These are phyloP conservation scores for Pelmatolapia mariae DNA, from an alignment of 2,113 vertebrate species.

Conservation along the genomic window DNA sequence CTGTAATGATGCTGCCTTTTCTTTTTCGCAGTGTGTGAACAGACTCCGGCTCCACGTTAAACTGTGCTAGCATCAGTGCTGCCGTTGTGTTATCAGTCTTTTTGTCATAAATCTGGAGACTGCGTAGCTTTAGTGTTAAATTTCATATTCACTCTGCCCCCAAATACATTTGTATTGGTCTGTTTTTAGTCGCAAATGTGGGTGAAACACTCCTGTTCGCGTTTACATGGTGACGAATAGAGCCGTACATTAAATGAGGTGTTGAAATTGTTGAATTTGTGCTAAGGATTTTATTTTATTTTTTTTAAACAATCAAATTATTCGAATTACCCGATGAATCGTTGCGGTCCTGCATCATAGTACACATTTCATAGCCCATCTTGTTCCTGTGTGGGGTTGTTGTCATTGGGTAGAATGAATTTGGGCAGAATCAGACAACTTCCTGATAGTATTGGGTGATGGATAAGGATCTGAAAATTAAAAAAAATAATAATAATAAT, in stretches of 20 bases:
- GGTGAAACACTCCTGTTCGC: background rate
- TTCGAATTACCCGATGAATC: background rate
- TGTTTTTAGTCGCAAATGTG: background rate
- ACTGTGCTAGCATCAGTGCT: background rate
- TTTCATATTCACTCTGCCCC: background rate
- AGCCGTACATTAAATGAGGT: background rate
- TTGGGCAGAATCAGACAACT: too few relatives aligned
- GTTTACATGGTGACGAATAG: accelerated
- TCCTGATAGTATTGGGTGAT: background rate
- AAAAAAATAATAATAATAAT: too few relatives aligned
- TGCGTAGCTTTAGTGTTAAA: background rate
- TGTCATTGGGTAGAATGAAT: background rate
- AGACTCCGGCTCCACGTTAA: background rate
- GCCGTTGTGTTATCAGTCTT: background rate
- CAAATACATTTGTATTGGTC: background rate
- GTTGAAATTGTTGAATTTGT: background rate
- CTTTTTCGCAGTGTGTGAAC: background rate
- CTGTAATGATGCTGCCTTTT: background rate
- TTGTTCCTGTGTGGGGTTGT: background rate
- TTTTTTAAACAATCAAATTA: background rate
- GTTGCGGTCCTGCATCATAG: accelerated
- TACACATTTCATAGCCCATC: background rate
- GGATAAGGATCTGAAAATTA: background rate
- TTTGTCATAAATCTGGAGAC: background rate
- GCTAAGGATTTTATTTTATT: background rate